Percentiles rank a stretch among this genome's conserved stretches.
These are phyloP conservation scores for Paedocypris sp. DNA, from an alignment of 2,113 vertebrate genomes.

Conservation along the genomic window DNA sequence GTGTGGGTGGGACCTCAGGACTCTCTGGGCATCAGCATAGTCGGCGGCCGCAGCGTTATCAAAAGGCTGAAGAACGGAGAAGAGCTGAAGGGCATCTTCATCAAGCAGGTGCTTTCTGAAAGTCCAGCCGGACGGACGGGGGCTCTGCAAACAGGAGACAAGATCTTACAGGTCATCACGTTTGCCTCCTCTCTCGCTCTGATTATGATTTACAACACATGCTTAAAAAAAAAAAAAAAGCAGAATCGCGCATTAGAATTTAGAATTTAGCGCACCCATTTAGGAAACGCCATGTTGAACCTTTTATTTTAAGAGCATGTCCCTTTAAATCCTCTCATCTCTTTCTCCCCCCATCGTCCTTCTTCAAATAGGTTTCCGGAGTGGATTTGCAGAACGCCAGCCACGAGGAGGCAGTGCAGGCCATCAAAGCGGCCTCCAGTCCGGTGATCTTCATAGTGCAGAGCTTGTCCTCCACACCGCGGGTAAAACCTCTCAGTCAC, in stretches of 20 bases:
- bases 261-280: too few relatives aligned
- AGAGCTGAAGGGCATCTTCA: constrained; percentile 94
- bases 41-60: constrained; percentile 87
- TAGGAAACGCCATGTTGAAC: too few relatives aligned
- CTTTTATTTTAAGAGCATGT: not conserved
- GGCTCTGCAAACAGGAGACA: constrained; percentile 89
- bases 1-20: constrained; percentile 72
- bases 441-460: constrained; percentile 87
- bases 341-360: not conserved
- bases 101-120: constrained; percentile 85
- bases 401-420: constrained; percentile 81
- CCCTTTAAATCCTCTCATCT: not conserved
- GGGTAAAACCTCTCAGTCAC: constrained; percentile 54
- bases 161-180: constrained; percentile 97
- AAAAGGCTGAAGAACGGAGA: constrained; percentile 92
- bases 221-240: too few relatives aligned
- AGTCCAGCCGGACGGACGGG: constrained; percentile 78
- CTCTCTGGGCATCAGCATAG: constrained; percentile 93
- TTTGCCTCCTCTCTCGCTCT: too few relatives aligned
- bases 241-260: too few relatives aligned
- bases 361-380: constrained; percentile 72
- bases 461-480: constrained; percentile 72
- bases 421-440: constrained; percentile 77
- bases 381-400: constrained; percentile 76
- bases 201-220: too few relatives aligned